phyloP scores from a whole-genome alignment of 2,888 invertebrate species.

The Dynastes grantii region DNA sequence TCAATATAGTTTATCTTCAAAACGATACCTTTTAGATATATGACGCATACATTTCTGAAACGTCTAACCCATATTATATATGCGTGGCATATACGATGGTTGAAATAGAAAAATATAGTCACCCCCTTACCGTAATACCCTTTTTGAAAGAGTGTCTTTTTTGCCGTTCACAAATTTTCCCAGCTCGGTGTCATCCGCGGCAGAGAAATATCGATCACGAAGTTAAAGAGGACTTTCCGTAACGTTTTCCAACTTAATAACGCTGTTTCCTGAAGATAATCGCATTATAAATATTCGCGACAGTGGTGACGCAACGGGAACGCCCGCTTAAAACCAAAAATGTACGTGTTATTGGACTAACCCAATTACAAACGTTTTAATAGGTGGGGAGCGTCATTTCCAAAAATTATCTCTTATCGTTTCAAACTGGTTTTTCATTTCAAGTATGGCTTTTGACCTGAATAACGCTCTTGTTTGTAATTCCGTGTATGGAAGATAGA shows the following conservation, averaged over 20 bases:
- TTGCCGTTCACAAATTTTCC: conserved; percentile 4
- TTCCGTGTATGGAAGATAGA: too few species aligned
- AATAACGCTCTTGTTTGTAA: too few species aligned
- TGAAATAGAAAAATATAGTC: not conserved
- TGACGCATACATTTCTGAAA: too few species aligned
- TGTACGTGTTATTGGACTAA: conserved; percentile 26
- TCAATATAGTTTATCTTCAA: too few species aligned
- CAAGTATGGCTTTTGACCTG: too few species aligned
- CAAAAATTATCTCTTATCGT: not conserved
- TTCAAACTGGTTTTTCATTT: too few species aligned
- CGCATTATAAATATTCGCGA: conserved; percentile 35
- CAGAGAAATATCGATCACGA: conserved; percentile 19
- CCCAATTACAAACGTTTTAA: conserved; percentile 20
- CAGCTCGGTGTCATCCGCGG: not conserved
- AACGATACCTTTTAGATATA: too few species aligned
- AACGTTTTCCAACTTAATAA: conserved; percentile 36
- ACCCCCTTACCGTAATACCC: not conserved
- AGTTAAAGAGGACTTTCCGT: conserved; percentile 20
- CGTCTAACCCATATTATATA: not conserved
- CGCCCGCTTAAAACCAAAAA: conserved; percentile 11
- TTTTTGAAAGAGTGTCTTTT: not conserved
- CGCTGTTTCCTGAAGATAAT: conserved; percentile 33
- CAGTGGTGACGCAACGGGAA: not conserved
- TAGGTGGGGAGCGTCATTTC: not conserved
- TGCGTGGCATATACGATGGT: not conserved